Base-by-base conservation (phyloP, 2,797 vertebrate species). In the Ceryle rudis region DNA sequence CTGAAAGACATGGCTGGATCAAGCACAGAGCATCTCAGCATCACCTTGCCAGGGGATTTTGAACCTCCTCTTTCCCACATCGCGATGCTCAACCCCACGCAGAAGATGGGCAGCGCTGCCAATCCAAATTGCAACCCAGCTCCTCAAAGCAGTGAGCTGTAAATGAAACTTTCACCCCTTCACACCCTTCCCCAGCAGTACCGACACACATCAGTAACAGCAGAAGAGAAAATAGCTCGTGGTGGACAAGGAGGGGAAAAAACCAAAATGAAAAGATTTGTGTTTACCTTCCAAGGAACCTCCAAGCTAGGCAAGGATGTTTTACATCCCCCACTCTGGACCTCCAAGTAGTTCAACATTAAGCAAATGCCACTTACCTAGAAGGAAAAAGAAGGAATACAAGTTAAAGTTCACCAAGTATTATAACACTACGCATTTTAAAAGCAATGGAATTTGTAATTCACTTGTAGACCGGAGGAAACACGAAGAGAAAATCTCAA, bases 301-400 rank as follows among this genome's bases (percentile, higher is more conserved):
- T 94, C 86, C 90, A 96, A 96, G 9, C 71, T 39, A 5, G 41
- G 54, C 14, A 73, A 93, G 81, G 80, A 80, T 81, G 78, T 90
- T 93, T 97, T 89, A 89, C 77, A 94, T 94, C 83, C 80, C 65
- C 57, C 15, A 51, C 44, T 87, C 33, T 47, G 55, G 85, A 90
- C 96, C 75, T 90, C 69, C 91, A 87, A 94, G 96, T 72, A 91
- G 72, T 91, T 93, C 95, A 97, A 96, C 83, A 95, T 92, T 91
- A 97, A 97, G 80, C 74, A 97, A 98, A 96, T 81, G 87, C 65
- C 98, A 98, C 98, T 98, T 98, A 98, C 98, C 97, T 98, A 97
- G 16, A 33, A 90, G 94, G 85, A 94, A 89, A 95, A 44, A 95
- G 72, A 42, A 74, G 55, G 82, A 86, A 91, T 14, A 55, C 61